phyloP scores from a whole-genome alignment of 2,888 invertebrate species.

The Drosophila nr. perissopoda region DNA sequence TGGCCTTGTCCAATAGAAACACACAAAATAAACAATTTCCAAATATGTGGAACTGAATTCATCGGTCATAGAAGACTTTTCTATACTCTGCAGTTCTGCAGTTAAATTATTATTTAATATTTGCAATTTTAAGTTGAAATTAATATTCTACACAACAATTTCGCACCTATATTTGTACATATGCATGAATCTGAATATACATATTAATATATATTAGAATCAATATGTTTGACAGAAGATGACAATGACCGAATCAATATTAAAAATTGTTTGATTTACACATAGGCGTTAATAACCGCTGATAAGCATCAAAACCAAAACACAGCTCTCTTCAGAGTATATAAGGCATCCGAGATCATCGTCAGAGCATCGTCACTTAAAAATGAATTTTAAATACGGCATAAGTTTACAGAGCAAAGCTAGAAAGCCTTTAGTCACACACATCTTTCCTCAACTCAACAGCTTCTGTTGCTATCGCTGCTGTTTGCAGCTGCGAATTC shows the following conservation, averaged over 20 bases:
- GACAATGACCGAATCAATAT: neutral
- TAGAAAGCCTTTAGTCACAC: neutral
- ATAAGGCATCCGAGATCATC: conserved; percentile 5
- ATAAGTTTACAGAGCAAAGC: conserved; percentile 35
- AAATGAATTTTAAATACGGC: conserved; percentile 45
- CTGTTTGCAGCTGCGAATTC: conserved; percentile 27
- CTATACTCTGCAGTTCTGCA: neutral
- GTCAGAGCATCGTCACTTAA: neutral
- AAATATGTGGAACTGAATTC: neutral
- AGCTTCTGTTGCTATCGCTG: conserved; percentile 56
- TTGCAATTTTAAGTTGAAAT: neutral
- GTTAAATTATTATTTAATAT: neutral
- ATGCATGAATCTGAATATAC: neutral
- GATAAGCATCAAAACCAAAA: conserved; percentile 1
- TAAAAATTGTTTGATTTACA: neutral
- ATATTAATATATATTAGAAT: neutral
- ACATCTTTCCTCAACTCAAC: neutral
- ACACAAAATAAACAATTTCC: conserved; percentile 3
- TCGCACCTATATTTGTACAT: neutral
- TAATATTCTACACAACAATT: neutral
- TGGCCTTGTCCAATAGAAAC: conserved; percentile 38
- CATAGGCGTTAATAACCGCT: neutral
- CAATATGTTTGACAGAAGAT: neutral
- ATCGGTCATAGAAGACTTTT: neutral
- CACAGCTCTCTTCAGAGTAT: conserved; percentile 8